A percentile compares a stretch with the other conserved stretches of the same genome.
These are phyloP conservation scores for Ginglymostoma cirratum DNA, from an alignment of 2,113 vertebrate genomes.

Conservation along the genomic window DNA sequence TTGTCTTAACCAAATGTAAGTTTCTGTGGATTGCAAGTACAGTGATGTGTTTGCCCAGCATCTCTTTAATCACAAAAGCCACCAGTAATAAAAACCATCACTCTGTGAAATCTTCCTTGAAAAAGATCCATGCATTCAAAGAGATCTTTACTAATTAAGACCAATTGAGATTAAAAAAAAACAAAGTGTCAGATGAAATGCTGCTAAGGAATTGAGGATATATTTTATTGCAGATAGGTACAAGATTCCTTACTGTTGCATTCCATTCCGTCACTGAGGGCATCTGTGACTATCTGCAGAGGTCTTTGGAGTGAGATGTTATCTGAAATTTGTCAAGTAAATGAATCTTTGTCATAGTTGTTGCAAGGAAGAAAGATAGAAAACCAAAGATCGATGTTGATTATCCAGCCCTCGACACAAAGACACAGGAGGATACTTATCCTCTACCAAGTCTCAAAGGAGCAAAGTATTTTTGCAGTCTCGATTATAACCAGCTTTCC, in stretches of 20 bases:
- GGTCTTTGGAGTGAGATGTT: no score
- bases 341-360: no score
- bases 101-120: not conserved
- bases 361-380: no score
- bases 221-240: not conserved
- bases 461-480: not conserved
- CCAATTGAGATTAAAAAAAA: no score
- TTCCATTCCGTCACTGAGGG: no score
- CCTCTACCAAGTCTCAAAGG: not conserved
- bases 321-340: no score
- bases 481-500: no score
- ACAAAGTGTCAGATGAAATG: no score
- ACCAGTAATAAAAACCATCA: not conserved
- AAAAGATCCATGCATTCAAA: not conserved
- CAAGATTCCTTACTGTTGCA: no score
- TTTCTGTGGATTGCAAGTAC: not conserved
- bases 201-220: not conserved
- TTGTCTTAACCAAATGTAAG: not conserved
- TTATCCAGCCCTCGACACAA: not conserved
- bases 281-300: no score
- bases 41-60: not conserved
- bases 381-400: no score
- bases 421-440: not conserved
- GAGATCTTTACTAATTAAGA: not conserved
- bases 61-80: not conserved